A percentile compares a stretch with the other conserved stretches of the same genome.
Evolutionary conservation across 2,113 vertebrate species (phyloP).

Genomic region (Mystacornis crossleyi): DNA sequence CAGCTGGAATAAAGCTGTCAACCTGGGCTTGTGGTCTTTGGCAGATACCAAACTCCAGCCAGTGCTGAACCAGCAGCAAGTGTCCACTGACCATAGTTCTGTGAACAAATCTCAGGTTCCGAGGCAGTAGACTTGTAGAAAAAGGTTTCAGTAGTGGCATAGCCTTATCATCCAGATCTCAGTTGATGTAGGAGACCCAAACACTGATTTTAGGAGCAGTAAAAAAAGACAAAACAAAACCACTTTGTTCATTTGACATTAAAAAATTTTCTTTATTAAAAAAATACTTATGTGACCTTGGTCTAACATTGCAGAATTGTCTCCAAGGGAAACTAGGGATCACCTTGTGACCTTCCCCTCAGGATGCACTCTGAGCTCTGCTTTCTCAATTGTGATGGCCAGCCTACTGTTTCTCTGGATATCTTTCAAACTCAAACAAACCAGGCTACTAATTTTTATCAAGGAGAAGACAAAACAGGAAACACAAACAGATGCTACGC

Average conservation of each 20-base stretch:
- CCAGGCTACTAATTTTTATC: not conserved
- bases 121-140: not conserved
- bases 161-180: not conserved
- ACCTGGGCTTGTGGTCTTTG: not conserved
- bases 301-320: not conserved
- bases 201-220: not conserved
- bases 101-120: not conserved
- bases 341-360: not conserved
- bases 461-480: not conserved
- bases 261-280: not conserved
- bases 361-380: not conserved
- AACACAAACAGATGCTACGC: not conserved
- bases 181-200: not conserved
- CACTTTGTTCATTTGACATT: not conserved
- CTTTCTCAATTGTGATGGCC: not conserved
- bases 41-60: not conserved
- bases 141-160: not conserved
- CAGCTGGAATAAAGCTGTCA: not conserved
- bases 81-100: not conserved
- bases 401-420: not conserved
- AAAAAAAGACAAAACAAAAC: not conserved
- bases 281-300: not conserved
- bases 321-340: not conserved
- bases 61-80: rapidly evolving
- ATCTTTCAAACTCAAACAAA: not conserved